Evolutionary conservation across 2,888 invertebrate species (phyloP).

Genomic region (Perithous albicinctus): DNA sequence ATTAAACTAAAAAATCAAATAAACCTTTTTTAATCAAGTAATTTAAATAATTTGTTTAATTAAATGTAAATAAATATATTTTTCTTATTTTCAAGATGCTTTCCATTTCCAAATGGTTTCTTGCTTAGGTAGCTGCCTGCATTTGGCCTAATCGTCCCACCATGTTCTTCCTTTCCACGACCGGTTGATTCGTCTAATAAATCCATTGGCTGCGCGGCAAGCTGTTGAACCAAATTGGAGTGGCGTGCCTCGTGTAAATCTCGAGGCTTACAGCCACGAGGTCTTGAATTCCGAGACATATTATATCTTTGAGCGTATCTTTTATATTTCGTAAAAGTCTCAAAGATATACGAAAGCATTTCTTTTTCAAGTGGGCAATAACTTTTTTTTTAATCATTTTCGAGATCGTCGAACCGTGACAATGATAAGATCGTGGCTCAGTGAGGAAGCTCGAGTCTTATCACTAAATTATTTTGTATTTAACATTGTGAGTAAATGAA

Average conservation of each 20-base stretch:
- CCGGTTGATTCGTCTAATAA: slow-evolving; percentile 23
- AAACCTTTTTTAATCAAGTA: no score
- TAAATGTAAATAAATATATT: neutral
- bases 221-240: neutral
- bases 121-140: neutral
- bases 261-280: slow-evolving; percentile 6
- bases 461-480: no score
- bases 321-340: neutral
- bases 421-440: slow-evolving; percentile 17
- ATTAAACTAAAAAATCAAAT: no score
- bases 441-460: neutral
- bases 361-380: neutral
- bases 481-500: no score
- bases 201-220: neutral
- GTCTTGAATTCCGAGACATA: neutral
- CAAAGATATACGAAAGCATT: neutral
- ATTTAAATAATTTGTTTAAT: no score
- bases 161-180: neutral
- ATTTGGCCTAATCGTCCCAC: neutral
- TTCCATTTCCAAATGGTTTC: neutral
- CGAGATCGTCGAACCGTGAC: neutral
- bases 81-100: no score
- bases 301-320: neutral
- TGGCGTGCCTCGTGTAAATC: neutral
- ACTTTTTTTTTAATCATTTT: neutral